Base-by-base conservation (phyloP, 1,140 invertebrate genomes). In the Centruroides sculpturatus region DNA sequence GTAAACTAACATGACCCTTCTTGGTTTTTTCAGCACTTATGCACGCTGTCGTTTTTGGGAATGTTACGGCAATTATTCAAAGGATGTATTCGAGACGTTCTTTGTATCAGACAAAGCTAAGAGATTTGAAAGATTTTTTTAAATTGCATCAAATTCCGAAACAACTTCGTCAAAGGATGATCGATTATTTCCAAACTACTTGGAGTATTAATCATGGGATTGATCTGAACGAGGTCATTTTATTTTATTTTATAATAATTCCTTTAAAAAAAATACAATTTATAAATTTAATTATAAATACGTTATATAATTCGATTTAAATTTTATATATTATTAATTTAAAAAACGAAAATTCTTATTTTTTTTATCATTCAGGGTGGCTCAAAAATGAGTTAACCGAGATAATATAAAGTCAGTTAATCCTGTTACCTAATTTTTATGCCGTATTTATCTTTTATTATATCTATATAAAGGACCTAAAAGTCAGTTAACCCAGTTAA, bases 131-230 rank as follows among this genome's bases (percentile, higher is more conserved):
- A 77, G 95, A 98, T 74, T 99, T 99, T 74, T 83, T 98, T 55
- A 84, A 87, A 5, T 81, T 99, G 67, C 95, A 98, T 80, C 86
- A 91, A 87, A 83, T 84, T 58, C 94, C 95, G 1, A 94, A 97
- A 67, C 89, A 94, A 69, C 76, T 99, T 49, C 92, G 95, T 66
- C 92, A 96, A 72, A 78, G 95, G 55, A 92, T 99, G 81, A 92
- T 97, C 71, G 96, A 99, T 71, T 98, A 97, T 73, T 98, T 98
- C 73, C 94, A 98, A 75, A 98, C 96, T 10, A 93, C 92, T 77
- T 98, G 96, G 94, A 91, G 92, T 3, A 82, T 98, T 50, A 98
- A 97, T 71, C 95, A 98, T 74, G 96, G 96, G 47, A 98, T 99
- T 66, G 94, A 99, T 72, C 93, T 96, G 75, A 90, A 96, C 69